Percentiles rank a stretch among this genome's conserved stretches.
These are phyloP conservation scores for Coryphaenoides rupestris DNA, from an alignment of 2,113 vertebrate species.

Conservation along the genomic window DNA sequence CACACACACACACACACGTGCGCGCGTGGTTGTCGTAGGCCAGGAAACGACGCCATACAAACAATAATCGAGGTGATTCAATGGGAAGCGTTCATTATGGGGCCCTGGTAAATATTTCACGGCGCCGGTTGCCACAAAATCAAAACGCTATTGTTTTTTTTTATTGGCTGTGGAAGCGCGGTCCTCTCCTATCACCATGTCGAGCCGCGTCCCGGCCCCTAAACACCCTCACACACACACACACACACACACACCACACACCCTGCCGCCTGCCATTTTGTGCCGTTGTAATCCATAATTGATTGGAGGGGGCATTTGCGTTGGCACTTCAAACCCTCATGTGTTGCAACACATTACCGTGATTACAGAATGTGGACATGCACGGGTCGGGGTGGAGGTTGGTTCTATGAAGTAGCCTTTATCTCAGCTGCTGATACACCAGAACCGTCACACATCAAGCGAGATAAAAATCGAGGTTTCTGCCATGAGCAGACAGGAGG, in stretches of 20 bases:
- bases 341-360: conserved; percentile 47
- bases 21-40: background rate
- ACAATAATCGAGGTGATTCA: conserved; percentile 28
- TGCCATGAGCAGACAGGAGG: conserved; percentile 41
- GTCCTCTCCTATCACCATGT: conserved; percentile 48
- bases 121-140: conserved; percentile 21
- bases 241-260: no score
- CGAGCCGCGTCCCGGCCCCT: conserved; percentile 55
- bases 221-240: no score
- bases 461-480: no score
- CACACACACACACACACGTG: no score
- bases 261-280: conserved; percentile 44
- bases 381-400: no score
- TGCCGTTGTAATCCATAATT: conserved; percentile 56
- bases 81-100: conserved; percentile 50
- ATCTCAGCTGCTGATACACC: conserved; percentile 47
- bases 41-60: conserved; percentile 14
- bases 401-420: conserved; percentile 36
- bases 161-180: conserved; percentile 29
- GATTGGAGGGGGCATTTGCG: conserved; percentile 56
- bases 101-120: conserved; percentile 63
- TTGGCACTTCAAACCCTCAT: conserved; percentile 47
- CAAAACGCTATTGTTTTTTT: conserved; percentile 49
- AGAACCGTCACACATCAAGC: conserved; percentile 53
- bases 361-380: conserved; percentile 39